phyloP scores from a whole-genome alignment of 64 coral and sea anemone genomes.

The Stichodactyla mertensii region DNA sequence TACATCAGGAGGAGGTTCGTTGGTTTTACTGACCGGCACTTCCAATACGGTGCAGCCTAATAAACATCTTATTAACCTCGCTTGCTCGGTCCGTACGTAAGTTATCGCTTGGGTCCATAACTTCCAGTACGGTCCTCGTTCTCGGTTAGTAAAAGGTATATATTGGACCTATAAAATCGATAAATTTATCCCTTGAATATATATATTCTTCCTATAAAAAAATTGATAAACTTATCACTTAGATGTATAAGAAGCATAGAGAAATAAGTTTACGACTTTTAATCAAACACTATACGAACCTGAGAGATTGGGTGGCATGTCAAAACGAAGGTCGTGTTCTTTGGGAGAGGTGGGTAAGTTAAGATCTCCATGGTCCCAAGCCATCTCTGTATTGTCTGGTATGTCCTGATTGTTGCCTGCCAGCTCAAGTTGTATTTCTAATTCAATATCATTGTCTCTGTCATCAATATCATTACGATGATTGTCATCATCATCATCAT shows the following conservation, averaged over 20 bases:
- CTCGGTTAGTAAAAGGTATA: no score
- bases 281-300: background rate
- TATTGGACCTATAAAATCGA: no score
- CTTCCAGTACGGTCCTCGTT: no score
- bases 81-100: background rate
- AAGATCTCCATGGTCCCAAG: conserved; percentile 4
- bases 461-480: background rate
- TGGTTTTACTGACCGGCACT: no score
- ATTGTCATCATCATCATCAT: background rate
- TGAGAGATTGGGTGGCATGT: background rate
- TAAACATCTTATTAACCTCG: background rate
- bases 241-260: no score
- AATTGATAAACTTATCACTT: no score
- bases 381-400: background rate
- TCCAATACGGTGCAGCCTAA: no score
- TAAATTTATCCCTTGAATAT: no score
- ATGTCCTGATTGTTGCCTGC: background rate
- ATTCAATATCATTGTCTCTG: background rate
- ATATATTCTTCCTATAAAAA: no score
- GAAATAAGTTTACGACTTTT: no score
- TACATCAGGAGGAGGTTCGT: no score
- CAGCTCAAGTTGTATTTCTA: background rate
- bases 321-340: background rate
- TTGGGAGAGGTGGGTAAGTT: background rate
- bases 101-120: no score